Evolutionary conservation across 1,140 invertebrate genomes (phyloP), one percentile per base, ranked within the genome.

Genomic region (Papilio polyxenes): DNA sequence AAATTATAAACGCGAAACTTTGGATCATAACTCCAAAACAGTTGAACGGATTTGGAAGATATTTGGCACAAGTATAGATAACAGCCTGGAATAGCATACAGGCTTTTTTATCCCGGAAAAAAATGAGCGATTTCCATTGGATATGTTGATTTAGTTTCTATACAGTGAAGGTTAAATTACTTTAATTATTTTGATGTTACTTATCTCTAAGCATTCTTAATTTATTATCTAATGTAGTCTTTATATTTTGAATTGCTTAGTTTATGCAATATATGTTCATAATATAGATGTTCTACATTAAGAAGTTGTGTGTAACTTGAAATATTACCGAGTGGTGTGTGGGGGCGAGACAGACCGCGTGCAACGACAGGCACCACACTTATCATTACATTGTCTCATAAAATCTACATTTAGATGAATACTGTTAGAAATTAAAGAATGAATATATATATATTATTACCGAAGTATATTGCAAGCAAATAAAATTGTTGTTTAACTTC

Each of bases 321-420:
- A 69, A 37, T 31, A 69, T 69, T 69, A 31, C 20, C 6, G 62
- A n/a, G 23, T 56, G 53, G 62, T 31, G 17, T 69, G 62, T 69
- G 62, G 62, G 62, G 62, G 23, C 23, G 31, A 69, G 2, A 31
- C 10, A 69, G 11, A 11, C 7, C 62, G 17, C 31, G 62, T 37
- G 62, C 62, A 37, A 37, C 62, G 10, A 31, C 23, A 31, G 62
- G 62, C 23, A 13, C 31, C 23, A 11, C 62, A 69, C 62, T 69
- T 69, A 69, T 69, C 59, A 31, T 6, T 31, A 37, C 1, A 69
- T 37, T 69, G 62, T 69, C 62, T 69, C 9, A 31, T 69, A 31
- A 31, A 69, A 69, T 69, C 23, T 69, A 69, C 31, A 69, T 69
- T 69, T 15, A 31, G 3, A 69, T 69, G 23, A 69, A 69, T 62